Evolutionary conservation across 2,888 invertebrate genomes (phyloP), one percentile per base, ranked within the genome.

Genomic region (Pseudoips prasinana): DNA sequence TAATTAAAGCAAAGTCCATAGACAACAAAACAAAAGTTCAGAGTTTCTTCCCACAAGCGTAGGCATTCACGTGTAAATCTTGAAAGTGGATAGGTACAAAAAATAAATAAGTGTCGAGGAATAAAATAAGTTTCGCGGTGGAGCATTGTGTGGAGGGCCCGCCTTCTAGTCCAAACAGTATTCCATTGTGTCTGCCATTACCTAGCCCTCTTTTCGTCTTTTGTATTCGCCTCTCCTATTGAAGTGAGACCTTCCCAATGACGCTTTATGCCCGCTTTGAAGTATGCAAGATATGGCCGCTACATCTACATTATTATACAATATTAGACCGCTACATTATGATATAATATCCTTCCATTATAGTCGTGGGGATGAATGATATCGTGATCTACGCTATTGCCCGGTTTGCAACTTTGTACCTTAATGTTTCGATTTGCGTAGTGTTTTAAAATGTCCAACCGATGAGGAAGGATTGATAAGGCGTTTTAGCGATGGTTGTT

Each of bases 101-200:
- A 77, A 76, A 77, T 75, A 80, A 79, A 80, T 79, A 77, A 78
- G 75, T 80, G 73, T 75, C 68, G 64, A 67, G 65, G 71, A 82
- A 81, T 81, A 82, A 80, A 81, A 81, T 81, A 84, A 83, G 81
- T 82, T 83, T 76, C 69, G 78, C 74, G 74, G 73, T 50, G 73
- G 65, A 64, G 70, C 74, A 82, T 82, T 85, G 85, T 84, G 72
- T 58, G 64, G 67, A 72, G 74, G 73, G 58, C 50, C 69, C 73
- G 64, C 65, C 73, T 71, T 60, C 80, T 78, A 84, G 85, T 82
- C 79, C 85, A 86, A 87, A 87, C 86, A 87, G 82, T 82, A 72
- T 78, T 74, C 83, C 79, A 84, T 86, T 87, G 86, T 87, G 85
- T 78, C 78, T 73, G 72, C 83, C 79, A 86, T 86, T 85, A 86